Base-by-base conservation (phyloP, 2,888 invertebrate genomes). In the Andricus curvator region DNA sequence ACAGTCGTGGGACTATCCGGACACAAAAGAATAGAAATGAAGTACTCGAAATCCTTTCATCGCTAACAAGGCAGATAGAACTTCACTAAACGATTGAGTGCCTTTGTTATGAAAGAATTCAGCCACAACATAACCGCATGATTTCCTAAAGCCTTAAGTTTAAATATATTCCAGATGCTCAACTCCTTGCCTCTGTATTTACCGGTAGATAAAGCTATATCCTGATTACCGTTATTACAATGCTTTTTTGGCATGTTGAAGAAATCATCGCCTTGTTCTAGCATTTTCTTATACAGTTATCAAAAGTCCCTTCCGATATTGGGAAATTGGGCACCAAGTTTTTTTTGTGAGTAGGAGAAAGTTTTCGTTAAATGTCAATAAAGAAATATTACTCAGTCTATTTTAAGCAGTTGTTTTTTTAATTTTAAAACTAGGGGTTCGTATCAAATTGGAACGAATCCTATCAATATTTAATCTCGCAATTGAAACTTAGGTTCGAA, bases 11-110 rank as follows among this genome's bases (percentile, higher is more conserved):
- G 67, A 67, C 29, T 33, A 37, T 48, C 13, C 20, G 20, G 44
- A 68, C 25, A 74, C 56, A 74, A 74, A 74, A 56, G 74, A 74
- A 74, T 74, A 74, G 74, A 56, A 67, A 74, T 74, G 56, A 74
- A 74, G 56, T 37, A 67, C 41, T 67, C 41, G n/a, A 67, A 67
- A 67, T 67, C 67, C 41, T 67, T 67, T 67, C 67, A 22, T n/a
- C 67, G 67, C 37, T 67, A 67, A 67, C 67, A 67, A 67, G 67
- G 22, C 41, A 67, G 67, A 67, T 67, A 67, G 41, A 22, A 67
- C 41, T 67, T 67, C 20, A 67, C n/a, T 67, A 67, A 67, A 44
- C 67, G 67, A 67, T 44, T 37, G 67, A 67, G 67, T 67, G 67
- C n/a, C 41, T 67, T 67, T 67, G 67, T 67, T 67, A 67, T 67